A percentile compares a stretch with the other conserved stretches of the same genome.
Evolutionary conservation across 1,140 invertebrate genomes (phyloP).

Genomic region (Halotydeus destructor): DNA sequence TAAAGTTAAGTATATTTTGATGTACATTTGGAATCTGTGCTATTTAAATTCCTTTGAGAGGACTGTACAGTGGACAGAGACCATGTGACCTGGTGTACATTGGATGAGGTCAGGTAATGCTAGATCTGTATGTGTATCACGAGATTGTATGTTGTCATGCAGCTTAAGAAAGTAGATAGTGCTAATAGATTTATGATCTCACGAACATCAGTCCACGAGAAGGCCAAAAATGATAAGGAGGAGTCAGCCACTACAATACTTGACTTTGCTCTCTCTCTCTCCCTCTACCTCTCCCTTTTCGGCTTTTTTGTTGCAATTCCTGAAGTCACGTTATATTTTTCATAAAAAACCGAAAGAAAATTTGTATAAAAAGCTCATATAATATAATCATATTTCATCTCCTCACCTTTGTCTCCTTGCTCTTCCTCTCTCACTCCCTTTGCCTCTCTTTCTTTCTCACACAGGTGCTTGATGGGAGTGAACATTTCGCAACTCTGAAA

Average conservation of each 20-base stretch:
- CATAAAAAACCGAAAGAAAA: neutral
- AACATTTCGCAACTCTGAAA: constrained; percentile 26
- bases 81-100: no score
- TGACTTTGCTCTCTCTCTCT: constrained; percentile 5
- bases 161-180: no score
- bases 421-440: neutral
- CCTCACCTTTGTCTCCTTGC: neutral
- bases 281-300: neutral
- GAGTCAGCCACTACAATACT: neutral
- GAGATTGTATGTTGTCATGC: no score
- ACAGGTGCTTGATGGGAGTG: constrained; percentile 29
- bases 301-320: neutral
- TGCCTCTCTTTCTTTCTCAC: neutral
- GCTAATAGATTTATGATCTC: no score
- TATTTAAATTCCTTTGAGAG: no score
- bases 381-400: neutral
- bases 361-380: neutral
- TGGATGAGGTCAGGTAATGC: no score
- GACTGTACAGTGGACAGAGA: no score
- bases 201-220: neutral
- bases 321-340: neutral
- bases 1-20: no score
- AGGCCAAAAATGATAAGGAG: neutral
- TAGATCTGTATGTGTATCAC: no score
- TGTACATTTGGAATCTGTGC: no score